phyloP scores from a whole-genome alignment of 2,113 vertebrate genomes.

The Bufo gargarizans region DNA sequence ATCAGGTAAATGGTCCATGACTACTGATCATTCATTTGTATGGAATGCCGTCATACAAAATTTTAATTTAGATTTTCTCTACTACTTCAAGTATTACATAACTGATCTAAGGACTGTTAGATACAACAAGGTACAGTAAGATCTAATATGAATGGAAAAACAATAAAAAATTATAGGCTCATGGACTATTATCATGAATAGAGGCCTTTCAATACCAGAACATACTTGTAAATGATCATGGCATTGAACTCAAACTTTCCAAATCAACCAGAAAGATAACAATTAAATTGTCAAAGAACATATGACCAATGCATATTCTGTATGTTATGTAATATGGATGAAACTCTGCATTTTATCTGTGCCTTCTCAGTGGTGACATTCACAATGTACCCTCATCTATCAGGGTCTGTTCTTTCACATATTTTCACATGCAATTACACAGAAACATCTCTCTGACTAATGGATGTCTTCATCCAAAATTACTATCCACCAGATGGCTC shows the following conservation, averaged over 20 bases:
- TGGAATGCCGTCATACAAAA: neutral
- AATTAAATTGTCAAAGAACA: neutral
- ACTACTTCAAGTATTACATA: no score
- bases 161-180: neutral
- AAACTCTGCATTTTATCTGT: constrained; percentile 5
- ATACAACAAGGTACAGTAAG: neutral
- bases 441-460: constrained; percentile 10
- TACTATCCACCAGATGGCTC: constrained; percentile 35
- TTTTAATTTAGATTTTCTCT: no score
- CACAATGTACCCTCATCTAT: neutral
- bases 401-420: neutral
- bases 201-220: neutral
- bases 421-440: constrained; percentile 17
- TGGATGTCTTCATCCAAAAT: neutral
- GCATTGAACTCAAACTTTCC: neutral
- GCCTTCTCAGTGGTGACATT: neutral
- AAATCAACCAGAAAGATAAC: neutral
- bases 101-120: neutral
- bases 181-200: neutral
- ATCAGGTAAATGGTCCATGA: neutral
- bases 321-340: constrained; percentile 5
- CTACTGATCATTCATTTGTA: neutral
- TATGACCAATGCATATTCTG: neutral
- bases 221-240: neutral
- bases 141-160: neutral